These are phyloP conservation scores for Tortricodes alternella DNA, from an alignment of 2,888 invertebrate species.

Conservation along the genomic window DNA sequence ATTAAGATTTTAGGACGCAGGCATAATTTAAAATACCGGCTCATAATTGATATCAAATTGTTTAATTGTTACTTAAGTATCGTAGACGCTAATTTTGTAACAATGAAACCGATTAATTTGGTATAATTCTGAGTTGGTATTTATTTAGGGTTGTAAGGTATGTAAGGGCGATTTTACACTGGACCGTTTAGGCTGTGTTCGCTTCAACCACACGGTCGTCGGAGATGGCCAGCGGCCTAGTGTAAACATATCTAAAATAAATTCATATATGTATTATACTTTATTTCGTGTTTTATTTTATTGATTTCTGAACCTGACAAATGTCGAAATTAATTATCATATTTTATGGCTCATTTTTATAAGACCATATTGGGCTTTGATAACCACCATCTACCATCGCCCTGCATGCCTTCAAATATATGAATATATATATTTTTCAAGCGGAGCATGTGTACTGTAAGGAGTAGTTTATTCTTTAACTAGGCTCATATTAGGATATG, in stretches of 20 bases:
- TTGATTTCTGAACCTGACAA: not conserved
- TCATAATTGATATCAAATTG: not conserved
- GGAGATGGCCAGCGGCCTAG: slow-evolving; percentile 12
- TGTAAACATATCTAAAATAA: slow-evolving; percentile 5
- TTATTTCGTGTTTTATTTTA: slow-evolving; percentile 12
- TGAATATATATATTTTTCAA: too few relatives aligned
- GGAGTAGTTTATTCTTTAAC: too few relatives aligned
- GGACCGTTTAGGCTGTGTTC: slow-evolving; percentile 9
- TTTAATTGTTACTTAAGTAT: slow-evolving; percentile 7
- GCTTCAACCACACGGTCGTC: not conserved
- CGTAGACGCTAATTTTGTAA: not conserved
- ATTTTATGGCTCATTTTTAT: too few relatives aligned
- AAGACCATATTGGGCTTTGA: too few relatives aligned
- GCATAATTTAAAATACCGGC: not conserved
- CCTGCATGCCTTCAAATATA: too few relatives aligned
- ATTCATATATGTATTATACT: not conserved
- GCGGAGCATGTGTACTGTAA: too few relatives aligned
- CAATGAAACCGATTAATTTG: not conserved
- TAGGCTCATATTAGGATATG: too few relatives aligned
- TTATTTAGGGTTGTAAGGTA: not conserved
- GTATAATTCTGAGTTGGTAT: not conserved
- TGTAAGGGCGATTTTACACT: slow-evolving; percentile 9
- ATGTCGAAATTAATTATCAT: too few relatives aligned
- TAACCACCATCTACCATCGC: too few relatives aligned
- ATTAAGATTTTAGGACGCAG: slow-evolving; percentile 34